These are phyloP conservation scores for Acinonyx jubatus DNA, from an alignment of 2,113 vertebrate species.

Conservation along the genomic window DNA sequence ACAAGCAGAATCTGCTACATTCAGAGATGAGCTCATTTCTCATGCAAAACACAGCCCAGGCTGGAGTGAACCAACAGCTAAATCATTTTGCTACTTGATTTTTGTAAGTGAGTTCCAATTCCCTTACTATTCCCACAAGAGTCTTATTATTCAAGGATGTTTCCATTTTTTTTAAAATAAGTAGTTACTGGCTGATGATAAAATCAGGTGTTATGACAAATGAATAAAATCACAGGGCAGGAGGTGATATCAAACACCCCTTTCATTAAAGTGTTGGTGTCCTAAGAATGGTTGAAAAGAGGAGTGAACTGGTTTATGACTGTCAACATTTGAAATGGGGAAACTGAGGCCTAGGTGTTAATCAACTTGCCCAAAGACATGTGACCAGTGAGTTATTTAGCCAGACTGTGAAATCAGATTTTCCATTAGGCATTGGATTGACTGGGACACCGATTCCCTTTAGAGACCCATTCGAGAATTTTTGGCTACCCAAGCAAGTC, in stretches of 20 bases:
- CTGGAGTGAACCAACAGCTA: slow-evolving; percentile 54
- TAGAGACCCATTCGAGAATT: background rate
- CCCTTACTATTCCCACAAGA: slow-evolving; percentile 2
- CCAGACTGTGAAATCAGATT: background rate
- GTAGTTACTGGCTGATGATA: slow-evolving; percentile 42
- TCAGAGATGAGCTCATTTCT: slow-evolving; percentile 58
- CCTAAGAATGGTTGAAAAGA: background rate
- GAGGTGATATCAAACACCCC: background rate
- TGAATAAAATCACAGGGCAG: background rate
- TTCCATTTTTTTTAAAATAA: background rate
- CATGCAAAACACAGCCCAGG: slow-evolving; percentile 53
- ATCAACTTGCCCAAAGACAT: background rate
- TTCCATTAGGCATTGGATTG: background rate
- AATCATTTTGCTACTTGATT: slow-evolving; percentile 45
- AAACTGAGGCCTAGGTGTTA: background rate
- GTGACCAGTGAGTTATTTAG: background rate
- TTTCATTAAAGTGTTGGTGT: background rate
- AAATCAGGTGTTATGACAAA: slow-evolving; percentile 54
- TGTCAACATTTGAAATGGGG: background rate
- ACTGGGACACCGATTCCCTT: background rate
- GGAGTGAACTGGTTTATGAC: background rate
- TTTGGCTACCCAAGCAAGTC: background rate
- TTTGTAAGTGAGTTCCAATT: slow-evolving; percentile 67
- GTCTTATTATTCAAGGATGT: background rate
- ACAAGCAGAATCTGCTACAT: slow-evolving; percentile 62